These are phyloP conservation scores for Saturnia pavonia DNA, from an alignment of 2,888 invertebrate genomes.

Conservation along the genomic window DNA sequence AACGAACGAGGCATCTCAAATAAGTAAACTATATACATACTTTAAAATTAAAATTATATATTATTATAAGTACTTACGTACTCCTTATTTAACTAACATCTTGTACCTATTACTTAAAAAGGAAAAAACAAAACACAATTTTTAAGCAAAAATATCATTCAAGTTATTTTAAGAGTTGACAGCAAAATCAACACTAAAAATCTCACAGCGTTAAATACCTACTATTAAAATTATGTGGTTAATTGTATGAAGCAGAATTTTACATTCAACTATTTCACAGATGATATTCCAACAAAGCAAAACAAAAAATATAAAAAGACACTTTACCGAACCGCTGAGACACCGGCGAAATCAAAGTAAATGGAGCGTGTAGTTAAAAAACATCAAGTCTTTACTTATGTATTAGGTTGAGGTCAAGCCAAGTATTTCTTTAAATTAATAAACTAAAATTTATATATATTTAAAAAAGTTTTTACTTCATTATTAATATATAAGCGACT, in stretches of 20 bases:
- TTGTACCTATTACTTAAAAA: no score
- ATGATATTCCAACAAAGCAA: neutral
- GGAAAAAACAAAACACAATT: no score
- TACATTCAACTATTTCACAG: neutral
- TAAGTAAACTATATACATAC: neutral
- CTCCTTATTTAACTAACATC: no score
- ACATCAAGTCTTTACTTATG: slow-evolving; percentile 30
- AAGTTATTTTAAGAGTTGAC: neutral
- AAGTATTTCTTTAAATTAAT: no score
- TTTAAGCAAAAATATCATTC: no score
- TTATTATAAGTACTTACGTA: no score
- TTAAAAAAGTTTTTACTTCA: no score
- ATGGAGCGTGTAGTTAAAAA: slow-evolving; percentile 42
- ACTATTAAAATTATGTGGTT: neutral
- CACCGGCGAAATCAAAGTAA: slow-evolving; percentile 33
- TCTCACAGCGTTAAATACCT: neutral
- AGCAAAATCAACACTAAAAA: neutral
- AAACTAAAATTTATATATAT: neutral
- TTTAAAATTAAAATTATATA: no score
- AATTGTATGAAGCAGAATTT: neutral
- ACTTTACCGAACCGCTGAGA: slow-evolving; percentile 3
- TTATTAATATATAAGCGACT: no score
- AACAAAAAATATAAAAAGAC: slow-evolving; percentile 8
- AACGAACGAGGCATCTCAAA: neutral
- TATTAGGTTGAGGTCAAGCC: slow-evolving; percentile 31